Evolutionary conservation across 2,797 vertebrate genomes (phyloP).

Genomic region (Alcedo quadribrachys): DNA sequence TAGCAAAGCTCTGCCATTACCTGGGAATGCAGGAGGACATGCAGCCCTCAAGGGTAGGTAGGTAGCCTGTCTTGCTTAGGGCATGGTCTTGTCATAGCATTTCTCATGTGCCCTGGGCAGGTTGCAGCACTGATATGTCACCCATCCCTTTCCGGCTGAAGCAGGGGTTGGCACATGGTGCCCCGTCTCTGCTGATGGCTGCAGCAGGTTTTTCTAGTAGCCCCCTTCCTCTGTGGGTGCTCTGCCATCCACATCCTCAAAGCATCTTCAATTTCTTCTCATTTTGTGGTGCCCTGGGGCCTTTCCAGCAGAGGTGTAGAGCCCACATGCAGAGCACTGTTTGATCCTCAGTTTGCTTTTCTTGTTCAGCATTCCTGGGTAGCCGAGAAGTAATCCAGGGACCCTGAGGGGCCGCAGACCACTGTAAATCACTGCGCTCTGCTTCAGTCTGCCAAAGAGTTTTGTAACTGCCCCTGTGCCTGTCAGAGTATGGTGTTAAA

Average conservation of each 20-base stretch:
- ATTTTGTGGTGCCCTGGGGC: background rate
- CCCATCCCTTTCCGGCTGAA: background rate
- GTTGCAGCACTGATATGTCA: background rate
- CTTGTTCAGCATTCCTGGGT: slow-evolving; percentile 20
- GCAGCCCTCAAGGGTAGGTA: background rate
- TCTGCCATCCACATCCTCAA: background rate
- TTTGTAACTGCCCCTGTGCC: background rate
- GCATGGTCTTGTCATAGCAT: background rate
- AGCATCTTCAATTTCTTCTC: background rate
- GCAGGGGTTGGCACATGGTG: background rate
- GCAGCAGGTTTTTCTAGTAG: background rate
- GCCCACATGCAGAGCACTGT: background rate
- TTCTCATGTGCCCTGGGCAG: background rate
- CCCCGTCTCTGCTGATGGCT: background rate
- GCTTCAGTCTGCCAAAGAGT: background rate
- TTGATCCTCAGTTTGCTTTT: slow-evolving; percentile 39
- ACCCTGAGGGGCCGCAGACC: background rate
- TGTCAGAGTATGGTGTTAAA: background rate
- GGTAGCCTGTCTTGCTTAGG: background rate
- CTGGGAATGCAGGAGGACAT: background rate
- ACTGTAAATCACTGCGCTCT: background rate
- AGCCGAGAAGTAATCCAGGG: background rate
- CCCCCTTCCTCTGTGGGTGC: rapidly evolving
- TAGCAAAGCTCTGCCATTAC: background rate
- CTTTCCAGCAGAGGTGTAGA: background rate